Conservation (phyloP, 2,113 vertebrate genomes). For the Sorex fumeus region DNA sequence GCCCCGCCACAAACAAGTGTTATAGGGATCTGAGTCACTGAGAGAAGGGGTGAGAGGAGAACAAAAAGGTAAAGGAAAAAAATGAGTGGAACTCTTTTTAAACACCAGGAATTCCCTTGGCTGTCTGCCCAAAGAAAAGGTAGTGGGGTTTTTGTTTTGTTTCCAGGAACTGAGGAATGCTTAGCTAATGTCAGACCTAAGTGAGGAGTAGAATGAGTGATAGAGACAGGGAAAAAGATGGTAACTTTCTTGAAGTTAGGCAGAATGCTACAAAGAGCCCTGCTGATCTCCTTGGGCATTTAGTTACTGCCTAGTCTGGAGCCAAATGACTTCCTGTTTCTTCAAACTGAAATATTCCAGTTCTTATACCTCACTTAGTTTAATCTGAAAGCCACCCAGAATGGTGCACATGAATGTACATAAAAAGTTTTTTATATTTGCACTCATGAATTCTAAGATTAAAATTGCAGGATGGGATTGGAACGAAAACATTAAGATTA, state of each 20-base stretch:
- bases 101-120: background rate
- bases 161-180: background rate
- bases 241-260: background rate
- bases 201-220: background rate
- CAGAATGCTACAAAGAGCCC: background rate
- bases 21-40: background rate
- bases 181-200: constrained; percentile 50
- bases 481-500: no score
- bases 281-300: background rate
- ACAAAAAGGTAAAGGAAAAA: constrained; percentile 9
- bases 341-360: background rate
- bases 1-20: background rate
- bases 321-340: constrained; percentile 47
- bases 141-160: constrained; percentile 23
- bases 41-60: background rate
- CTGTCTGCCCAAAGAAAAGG: constrained; percentile 31
- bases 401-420: background rate
- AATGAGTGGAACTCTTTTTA: background rate
- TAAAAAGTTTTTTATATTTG: background rate
- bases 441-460: constrained; percentile 5
- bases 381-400: constrained; percentile 53
- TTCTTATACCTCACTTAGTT: background rate
- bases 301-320: background rate
- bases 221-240: background rate
- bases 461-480: background rate